Percentiles rank a stretch among this genome's conserved stretches.
These are phyloP conservation scores for Enteromius radiatus DNA, from an alignment of 2,797 vertebrate species.

Conservation along the genomic window DNA sequence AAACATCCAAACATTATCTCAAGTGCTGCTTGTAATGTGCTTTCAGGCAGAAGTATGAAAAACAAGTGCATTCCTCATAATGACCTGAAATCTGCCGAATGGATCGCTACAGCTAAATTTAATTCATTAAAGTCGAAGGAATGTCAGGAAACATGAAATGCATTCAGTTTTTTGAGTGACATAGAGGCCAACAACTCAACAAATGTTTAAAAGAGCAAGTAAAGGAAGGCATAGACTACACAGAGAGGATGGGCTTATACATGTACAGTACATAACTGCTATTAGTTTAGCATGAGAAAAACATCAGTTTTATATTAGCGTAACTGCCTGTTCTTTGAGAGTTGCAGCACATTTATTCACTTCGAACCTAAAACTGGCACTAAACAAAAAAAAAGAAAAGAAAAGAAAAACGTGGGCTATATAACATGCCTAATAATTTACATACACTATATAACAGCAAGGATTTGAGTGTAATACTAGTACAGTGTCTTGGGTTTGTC, in stretches of 20 bases:
- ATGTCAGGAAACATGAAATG: background rate
- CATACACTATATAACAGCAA: background rate
- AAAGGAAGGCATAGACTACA: background rate
- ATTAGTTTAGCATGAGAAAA: background rate
- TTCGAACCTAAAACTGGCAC: background rate
- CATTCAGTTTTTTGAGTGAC: background rate
- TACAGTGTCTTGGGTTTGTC: background rate
- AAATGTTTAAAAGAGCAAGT: background rate
- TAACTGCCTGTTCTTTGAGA: background rate
- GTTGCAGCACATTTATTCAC: background rate
- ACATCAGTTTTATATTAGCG: background rate
- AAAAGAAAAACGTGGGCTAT: background rate
- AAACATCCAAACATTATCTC: conserved; percentile 30
- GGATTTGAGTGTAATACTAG: background rate
- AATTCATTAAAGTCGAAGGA: background rate
- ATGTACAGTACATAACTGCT: background rate
- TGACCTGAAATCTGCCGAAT: background rate
- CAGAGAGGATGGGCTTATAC: background rate
- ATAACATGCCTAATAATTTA: background rate
- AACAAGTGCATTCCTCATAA: background rate
- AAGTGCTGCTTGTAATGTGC: background rate
- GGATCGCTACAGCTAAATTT: background rate
- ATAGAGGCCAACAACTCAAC: background rate
- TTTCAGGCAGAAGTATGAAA: background rate
- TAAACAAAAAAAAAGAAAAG: background rate